phyloP scores from a whole-genome alignment of 2,113 vertebrate genomes.

The Rhynchomys soricoides region DNA sequence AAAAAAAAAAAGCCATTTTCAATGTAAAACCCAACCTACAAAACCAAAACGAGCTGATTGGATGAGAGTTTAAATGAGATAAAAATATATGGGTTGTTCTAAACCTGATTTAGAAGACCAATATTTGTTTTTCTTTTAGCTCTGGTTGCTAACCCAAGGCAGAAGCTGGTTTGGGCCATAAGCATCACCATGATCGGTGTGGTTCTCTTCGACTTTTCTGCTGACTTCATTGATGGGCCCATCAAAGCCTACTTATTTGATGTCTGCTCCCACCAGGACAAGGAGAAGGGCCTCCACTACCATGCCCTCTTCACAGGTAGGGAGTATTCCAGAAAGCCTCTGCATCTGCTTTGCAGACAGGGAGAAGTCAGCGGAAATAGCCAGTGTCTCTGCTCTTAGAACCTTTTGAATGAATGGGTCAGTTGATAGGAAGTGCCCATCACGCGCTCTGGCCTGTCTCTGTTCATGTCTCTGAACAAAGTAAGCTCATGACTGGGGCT shows the following conservation, averaged over 20 bases:
- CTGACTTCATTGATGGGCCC: conserved; percentile 98
- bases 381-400: conserved; percentile 15
- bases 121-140: conserved; percentile 82
- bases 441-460: conserved; percentile 72
- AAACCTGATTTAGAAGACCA: conserved; percentile 46
- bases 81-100: neutral
- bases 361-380: neutral
- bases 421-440: conserved; percentile 77
- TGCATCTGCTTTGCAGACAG: neutral
- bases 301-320: conserved; percentile 98
- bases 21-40: conserved; percentile 22
- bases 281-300: conserved; percentile 96
- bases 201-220: conserved; percentile 97
- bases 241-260: conserved; percentile 99
- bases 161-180: conserved; percentile 66
- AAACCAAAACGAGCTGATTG: neutral
- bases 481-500: conserved; percentile 79
- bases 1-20: neutral
- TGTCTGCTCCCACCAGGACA: conserved; percentile 96
- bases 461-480: conserved; percentile 54
- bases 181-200: conserved; percentile 94
- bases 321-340: conserved; percentile 2
- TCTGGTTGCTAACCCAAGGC: conserved; percentile 79
- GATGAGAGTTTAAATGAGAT: conserved; percentile 36
- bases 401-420: conserved; percentile 79